phyloP scores from a whole-genome alignment of 2,113 vertebrate species.

The Petrocephalus microphthalmus region DNA sequence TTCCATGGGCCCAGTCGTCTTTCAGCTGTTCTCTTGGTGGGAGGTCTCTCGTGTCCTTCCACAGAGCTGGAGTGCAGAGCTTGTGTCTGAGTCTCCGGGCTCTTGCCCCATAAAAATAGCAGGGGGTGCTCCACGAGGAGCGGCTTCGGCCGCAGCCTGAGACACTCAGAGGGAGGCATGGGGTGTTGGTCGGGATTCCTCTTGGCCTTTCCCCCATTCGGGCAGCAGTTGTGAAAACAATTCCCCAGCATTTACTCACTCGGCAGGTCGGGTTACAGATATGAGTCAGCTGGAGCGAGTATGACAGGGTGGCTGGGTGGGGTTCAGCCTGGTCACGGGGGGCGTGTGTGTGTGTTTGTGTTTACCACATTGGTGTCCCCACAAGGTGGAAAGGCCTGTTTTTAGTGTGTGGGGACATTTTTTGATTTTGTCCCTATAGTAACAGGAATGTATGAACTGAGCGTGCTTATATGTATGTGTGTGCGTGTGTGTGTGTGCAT shows the following conservation, averaged over 20 bases:
- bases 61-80: not conserved
- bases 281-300: conserved; percentile 27
- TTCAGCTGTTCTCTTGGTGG: not conserved
- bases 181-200: conserved; percentile 14
- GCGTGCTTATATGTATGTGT: too few species aligned
- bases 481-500: not conserved
- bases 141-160: not conserved
- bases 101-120: not conserved
- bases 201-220: conserved; percentile 13
- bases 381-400: not conserved
- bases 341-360: not conserved
- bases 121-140: not conserved
- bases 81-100: not conserved
- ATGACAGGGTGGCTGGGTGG: not conserved
- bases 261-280: conserved; percentile 41
- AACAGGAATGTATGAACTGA: not conserved
- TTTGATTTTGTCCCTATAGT: not conserved
- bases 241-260: conserved; percentile 24
- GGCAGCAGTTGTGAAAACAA: conserved; percentile 24
- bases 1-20: not conserved
- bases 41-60: not conserved
- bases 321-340: not conserved
- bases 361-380: not conserved
- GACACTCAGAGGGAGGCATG: not conserved
- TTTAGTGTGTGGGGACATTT: not conserved